Evolutionary conservation across 2,797 vertebrate species (phyloP).

Genomic region (Choloepus didactylus): DNA sequence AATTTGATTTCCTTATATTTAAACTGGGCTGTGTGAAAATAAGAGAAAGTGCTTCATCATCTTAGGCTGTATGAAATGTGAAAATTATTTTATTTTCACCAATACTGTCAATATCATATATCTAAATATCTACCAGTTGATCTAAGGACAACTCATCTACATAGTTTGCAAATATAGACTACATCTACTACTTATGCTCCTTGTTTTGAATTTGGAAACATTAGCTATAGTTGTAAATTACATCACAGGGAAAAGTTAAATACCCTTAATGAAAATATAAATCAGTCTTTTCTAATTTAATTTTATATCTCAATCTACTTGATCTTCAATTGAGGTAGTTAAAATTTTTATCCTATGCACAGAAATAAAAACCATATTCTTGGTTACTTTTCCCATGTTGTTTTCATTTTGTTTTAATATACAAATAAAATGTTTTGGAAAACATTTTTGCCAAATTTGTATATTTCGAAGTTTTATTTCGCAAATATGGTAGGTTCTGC

Average conservation of each 20-base stretch:
- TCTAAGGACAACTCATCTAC: not conserved
- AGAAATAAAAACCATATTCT: conserved; percentile 28
- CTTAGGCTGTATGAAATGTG: not conserved
- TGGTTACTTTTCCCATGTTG: not conserved
- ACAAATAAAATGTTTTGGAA: conserved; percentile 9
- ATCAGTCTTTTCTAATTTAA: not conserved
- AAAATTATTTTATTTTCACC: not conserved
- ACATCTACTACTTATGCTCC: not conserved
- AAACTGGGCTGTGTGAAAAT: not conserved
- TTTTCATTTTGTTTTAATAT: conserved; percentile 50
- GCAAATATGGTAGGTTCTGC: not conserved
- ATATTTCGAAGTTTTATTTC: conserved; percentile 26
- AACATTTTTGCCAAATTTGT: conserved; percentile 19
- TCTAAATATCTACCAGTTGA: not conserved
- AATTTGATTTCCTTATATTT: conserved; percentile 24
- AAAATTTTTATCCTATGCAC: not conserved
- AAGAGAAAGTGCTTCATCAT: not conserved
- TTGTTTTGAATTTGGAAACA: conserved; percentile 30
- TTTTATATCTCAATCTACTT: conserved; percentile 24
- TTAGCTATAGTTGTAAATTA: conserved; percentile 11
- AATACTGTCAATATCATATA: not conserved
- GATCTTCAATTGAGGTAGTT: not conserved
- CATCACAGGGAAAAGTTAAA: not conserved
- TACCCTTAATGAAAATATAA: conserved; percentile 2
- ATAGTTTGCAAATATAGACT: not conserved